phyloP scores from a whole-genome alignment of 2,797 vertebrate genomes.

The Sebastes taczanowskii region DNA sequence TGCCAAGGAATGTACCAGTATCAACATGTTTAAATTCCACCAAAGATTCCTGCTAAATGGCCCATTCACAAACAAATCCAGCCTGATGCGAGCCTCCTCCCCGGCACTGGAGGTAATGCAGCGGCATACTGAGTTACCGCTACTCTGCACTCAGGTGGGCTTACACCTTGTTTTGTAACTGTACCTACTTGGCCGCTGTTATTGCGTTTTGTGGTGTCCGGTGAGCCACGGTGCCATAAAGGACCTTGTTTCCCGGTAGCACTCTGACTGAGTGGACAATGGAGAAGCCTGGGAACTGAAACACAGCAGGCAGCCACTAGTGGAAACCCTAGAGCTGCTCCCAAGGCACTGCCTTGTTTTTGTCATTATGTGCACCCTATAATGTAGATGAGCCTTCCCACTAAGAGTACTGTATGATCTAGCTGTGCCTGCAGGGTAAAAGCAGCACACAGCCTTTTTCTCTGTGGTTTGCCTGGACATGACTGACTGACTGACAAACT shows the following conservation, averaged over 20 bases:
- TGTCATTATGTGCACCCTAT: slow-evolving; percentile 54
- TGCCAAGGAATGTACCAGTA: slow-evolving; percentile 52
- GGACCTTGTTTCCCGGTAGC: slow-evolving; percentile 48
- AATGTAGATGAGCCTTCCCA: slow-evolving; percentile 49
- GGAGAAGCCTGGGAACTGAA: slow-evolving; percentile 78
- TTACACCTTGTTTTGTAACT: slow-evolving; percentile 54
- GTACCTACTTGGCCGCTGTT: slow-evolving; percentile 19
- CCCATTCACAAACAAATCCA: slow-evolving; percentile 57
- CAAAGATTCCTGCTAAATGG: slow-evolving; percentile 60
- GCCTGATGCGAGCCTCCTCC: slow-evolving; percentile 27
- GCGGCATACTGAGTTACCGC: slow-evolving; percentile 4
- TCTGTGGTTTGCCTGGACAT: slow-evolving; percentile 36
- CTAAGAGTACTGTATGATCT: slow-evolving; percentile 27
- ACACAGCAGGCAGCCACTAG: slow-evolving; percentile 49
- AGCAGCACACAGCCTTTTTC: slow-evolving; percentile 24
- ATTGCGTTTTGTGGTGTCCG: slow-evolving; percentile 40
- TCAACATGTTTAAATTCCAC: slow-evolving; percentile 64
- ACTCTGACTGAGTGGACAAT: slow-evolving; percentile 55
- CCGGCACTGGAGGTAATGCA: slow-evolving; percentile 10
- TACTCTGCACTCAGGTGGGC: slow-evolving; percentile 13
- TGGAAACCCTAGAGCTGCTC: slow-evolving; percentile 67
- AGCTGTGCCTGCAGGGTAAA: slow-evolving; percentile 35
- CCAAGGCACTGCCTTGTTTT: slow-evolving; percentile 66
- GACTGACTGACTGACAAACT: slow-evolving; percentile 33
- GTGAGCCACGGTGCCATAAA: slow-evolving; percentile 40